Base-by-base conservation (phyloP, 2,888 invertebrate genomes). In the Chaitophorus viminalis region DNA sequence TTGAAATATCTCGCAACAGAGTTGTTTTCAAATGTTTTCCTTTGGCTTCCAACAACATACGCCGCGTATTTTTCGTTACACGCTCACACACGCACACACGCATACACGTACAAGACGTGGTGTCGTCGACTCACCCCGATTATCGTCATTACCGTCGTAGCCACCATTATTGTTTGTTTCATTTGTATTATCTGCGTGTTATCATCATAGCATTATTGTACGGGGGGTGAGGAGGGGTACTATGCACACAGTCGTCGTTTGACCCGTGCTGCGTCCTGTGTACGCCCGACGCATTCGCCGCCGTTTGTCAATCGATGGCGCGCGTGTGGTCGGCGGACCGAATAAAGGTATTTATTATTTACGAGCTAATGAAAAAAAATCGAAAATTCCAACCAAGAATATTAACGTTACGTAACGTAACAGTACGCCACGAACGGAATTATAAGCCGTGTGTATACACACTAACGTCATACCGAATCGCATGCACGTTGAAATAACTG, bases 1-100 rank as follows among this genome's bases (percentile, higher is more conserved):
- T 82, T 46, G 46, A 82, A 70, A 70, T 74, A 72, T 82, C 52
- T 72, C 17, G 52, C 33, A n/a, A 74, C 72, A n/a, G n/a, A 82
- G 82, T 72, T 29, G 82, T 82, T 82, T 70, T 72, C 68, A 29
- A 54, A 33, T 65, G 82, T 82, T 74, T 72, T 82, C 31, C 54
- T 31, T 29, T 21, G 54, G 11, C 21, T 18, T 3, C 29, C 77
- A 52, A 75, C 75, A 52, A 76, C 52, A n/a, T n/a, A 31, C 31
- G 14, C 18, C 54, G 60, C 9, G 25, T 60, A 31, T n/a, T 25
- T 9, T 60, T 60, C 33, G n/a, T 17, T 54, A 78, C 78, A n/a
- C 60, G 25, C 33, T 8, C 33, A 25, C n/a, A 33, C 77, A 78
- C 31, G 31, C 31, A 77, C 52, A 54, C n/a, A n/a, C 33, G 31